phyloP scores from a whole-genome alignment of 2,797 vertebrate species.

The Bovichtus variegatus region DNA sequence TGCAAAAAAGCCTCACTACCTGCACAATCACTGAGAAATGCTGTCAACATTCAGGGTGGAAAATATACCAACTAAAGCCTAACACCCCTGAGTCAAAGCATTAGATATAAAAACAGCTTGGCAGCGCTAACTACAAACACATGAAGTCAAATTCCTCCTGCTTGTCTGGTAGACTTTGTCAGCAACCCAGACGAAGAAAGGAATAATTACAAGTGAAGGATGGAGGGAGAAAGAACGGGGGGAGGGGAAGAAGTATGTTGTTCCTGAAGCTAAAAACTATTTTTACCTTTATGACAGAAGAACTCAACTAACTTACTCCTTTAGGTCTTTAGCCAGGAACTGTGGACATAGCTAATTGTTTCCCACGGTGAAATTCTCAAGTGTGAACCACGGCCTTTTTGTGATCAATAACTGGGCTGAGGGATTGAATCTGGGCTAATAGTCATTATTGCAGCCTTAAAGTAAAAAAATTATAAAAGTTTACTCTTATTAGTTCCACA shows the following conservation, averaged over 20 bases:
- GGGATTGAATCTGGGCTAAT: conserved; percentile 41
- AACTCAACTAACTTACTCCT: not conserved
- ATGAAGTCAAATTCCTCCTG: conserved; percentile 57
- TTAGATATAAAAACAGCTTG: conserved; percentile 60
- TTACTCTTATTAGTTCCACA: conserved; percentile 28
- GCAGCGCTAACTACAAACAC: conserved; percentile 77
- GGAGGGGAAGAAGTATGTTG: not conserved
- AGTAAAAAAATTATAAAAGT: conserved; percentile 48
- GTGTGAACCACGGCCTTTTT: conserved; percentile 7
- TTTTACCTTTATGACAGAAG: not conserved
- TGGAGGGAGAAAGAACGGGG: conserved; percentile 1
- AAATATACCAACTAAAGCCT: conserved; percentile 65
- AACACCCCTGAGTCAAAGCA: conserved; percentile 47
- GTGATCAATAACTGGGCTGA: conserved; percentile 12
- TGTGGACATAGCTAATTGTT: conserved; percentile 19
- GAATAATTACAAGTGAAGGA: conserved; percentile 33
- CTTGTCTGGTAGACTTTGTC: conserved; percentile 35
- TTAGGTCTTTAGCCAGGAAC: conserved; percentile 21
- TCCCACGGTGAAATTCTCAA: conserved; percentile 5
- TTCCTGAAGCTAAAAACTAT: not conserved
- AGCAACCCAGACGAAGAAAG: conserved; percentile 39
- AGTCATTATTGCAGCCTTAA: conserved; percentile 30
- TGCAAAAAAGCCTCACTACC: conserved; percentile 20
- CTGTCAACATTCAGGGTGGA: conserved; percentile 70
- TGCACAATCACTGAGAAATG: conserved; percentile 24